Base-by-base conservation (phyloP, 2,888 invertebrate species). In the Magallana nippona region DNA sequence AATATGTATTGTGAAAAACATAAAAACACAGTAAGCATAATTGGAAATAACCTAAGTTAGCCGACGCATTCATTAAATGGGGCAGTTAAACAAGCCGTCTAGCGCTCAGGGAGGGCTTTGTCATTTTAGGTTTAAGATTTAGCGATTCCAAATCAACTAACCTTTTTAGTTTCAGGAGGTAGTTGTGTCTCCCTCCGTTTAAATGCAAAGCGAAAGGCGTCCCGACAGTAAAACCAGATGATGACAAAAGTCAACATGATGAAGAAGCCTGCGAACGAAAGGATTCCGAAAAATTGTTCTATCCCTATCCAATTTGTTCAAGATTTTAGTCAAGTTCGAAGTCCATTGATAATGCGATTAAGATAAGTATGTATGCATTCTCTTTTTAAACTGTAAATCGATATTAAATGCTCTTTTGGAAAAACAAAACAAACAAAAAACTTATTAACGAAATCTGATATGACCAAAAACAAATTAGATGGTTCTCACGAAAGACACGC, bases 141-240 rank as follows among this genome's bases (percentile, higher is more conserved):
- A 62, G n/a, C 17, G 55, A n/a, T 58, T 22, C 10, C 15, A 55
- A 55, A 27, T 80, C 22, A 27, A 81, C 78, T 88, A 87, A 88
- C 88, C 88, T 87, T 82, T n/a, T 81, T 56, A 71, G 63, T 78
- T 55, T 78, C 32, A 10, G 71, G 71, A 15, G 22, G 13, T 27
- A 44, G 8, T 5, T 44, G 71, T 62, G 83, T 84, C 84, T 55
- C 62, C 13, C 78, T 77, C 86, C 88, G 84, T 62, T 87, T 82
- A n/a, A 89, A 78, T 10, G 88, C 60, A 27, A 82, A 86, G 60
- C 87, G 85, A 11, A 87, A 83, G 8, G 85, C 82, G 83, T 89
- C 88, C 78, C 89, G 88, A 79, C 88, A 89, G 82, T 87, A 86
- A 44, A 87, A 84, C 88, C 88, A 88, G 11, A 85, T 55, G 62